Evolutionary conservation across 53 echinoderm and acorn worm genomes (phyloP), one percentile per base, ranked within the genome.

Genomic region (Holothuria scabra): DNA sequence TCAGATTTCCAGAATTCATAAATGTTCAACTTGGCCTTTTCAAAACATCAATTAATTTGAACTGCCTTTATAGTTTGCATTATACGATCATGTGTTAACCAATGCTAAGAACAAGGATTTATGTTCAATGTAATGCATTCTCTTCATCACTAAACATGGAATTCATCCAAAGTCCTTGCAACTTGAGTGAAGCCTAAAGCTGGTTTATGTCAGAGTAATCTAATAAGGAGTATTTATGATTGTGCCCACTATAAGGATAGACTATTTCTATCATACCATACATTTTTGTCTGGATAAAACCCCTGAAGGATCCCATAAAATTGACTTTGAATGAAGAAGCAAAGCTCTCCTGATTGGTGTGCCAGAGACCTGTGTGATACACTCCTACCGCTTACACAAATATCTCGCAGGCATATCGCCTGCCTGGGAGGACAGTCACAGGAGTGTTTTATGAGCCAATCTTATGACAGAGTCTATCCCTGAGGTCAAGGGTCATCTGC

Each of bases 161-260:
- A 52, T 52, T 52, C 18, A 52, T 2, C 52, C 14, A 14, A 41
- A 52, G 1, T 52, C 16, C 52, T 6, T 52, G 52, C 52, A 52
- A 48, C 66, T 66, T 28, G n/a, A 31, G 20, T 33, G 28, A 31
- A 66, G 28, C 67, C 35, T 37, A 33, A 72, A 72, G 72, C 37
- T 72, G 72, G 72, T 72, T 72, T 46, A 72, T 72, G 72, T 72
- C 72, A 72, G 72, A 22, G 46, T 72, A 72, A 72, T 72, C 72
- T 46, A 72, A 72, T 72, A 44, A 48, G 72, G 49, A 25, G n/a
- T 72, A 72, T 72, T 72, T 72, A 72, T 48, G 72, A 33, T 48
- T 26, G 26, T 22, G 72, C 34, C 46, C 14, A 69, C 48, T 44
- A 49, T 72, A 72, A 44, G 37, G 46, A 72, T 46, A 72, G 2